Base-by-base conservation (phyloP, 2,888 invertebrate species). In the Heteropelma amictum region DNA sequence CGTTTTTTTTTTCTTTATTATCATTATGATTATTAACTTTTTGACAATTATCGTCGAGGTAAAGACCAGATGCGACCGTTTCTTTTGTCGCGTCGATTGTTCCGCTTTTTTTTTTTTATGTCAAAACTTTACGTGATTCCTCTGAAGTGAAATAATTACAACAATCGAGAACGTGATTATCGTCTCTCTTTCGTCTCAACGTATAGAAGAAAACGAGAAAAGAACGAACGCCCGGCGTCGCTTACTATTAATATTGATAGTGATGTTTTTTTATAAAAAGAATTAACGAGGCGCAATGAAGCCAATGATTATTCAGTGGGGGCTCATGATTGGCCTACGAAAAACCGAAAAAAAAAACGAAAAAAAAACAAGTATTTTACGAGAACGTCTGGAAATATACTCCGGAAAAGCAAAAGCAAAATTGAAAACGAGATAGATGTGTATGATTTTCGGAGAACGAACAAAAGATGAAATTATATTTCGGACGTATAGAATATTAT, bases 181-280 rank as follows among this genome's bases (percentile, higher is more conserved):
- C 75, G 75, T 67, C 67, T 75, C 63, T 61, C 53, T 63, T 56
- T 56, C 56, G 64, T 60, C 42, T 71, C 71, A 56, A 71, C 65
- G 56, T 65, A 70, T 64, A 68, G 21, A 40, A 21, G 26, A 53
- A 35, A 49, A 28, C 49, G 19, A 40, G 6, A 19, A 23, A 51
- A 28, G 49, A 67, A 40, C 21, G 23, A 60, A 54, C 56, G 71
- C 61, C n/a, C 47, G 54, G 60, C 75, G 71, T 77, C 70, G 63
- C 75, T 78, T 77, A 76, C 63, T 69, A 70, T 70, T 72, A 67
- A 38, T 75, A 76, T 45, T 63, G 70, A 76, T 74, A 76, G 76
- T 72, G 69, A 73, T 76, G 65, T 79, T 79, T 77, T 78, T 79
- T 77, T 72, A 70, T 71, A 35, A 72, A 77, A 75, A 51, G 6